Conservation (phyloP, 2,888 invertebrate species). For the Spilosoma lubricipeda region DNA sequence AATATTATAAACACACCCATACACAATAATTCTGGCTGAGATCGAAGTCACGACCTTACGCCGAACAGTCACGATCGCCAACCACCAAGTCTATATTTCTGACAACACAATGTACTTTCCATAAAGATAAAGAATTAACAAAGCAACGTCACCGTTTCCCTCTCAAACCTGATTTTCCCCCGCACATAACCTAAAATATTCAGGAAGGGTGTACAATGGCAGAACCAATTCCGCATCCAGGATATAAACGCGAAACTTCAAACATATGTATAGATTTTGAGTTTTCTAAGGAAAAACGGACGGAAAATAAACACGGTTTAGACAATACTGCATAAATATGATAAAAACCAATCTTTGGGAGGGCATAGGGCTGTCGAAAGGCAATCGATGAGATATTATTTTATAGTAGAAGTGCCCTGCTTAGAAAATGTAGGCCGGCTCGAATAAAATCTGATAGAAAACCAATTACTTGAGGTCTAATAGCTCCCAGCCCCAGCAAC, state of each 20-base stretch:
- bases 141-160: background rate
- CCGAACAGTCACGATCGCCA: background rate
- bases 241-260: conserved; percentile 16
- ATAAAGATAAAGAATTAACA: background rate
- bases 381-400: background rate
- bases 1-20: too few relatives aligned
- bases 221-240: conserved; percentile 7
- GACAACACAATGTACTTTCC: background rate
- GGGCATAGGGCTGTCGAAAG: conserved; percentile 36
- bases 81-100: background rate
- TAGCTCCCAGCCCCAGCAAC: too few relatives aligned
- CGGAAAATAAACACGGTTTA: conserved; percentile 39
- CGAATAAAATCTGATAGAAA: too few relatives aligned
- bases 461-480: too few relatives aligned
- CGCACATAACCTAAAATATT: conserved; percentile 18
- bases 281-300: conserved; percentile 30
- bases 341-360: conserved; percentile 45
- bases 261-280: conserved; percentile 46
- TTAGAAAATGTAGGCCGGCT: background rate
- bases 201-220: conserved; percentile 6
- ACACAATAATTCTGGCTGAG: background rate
- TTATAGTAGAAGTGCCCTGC: background rate
- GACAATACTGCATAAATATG: conserved; percentile 54
- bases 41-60: background rate
- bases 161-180: background rate